Percentiles rank a stretch among this genome's conserved stretches.
Evolutionary conservation across 2,888 invertebrate species (phyloP).

Genomic region (Drosophila kuntzei): DNA sequence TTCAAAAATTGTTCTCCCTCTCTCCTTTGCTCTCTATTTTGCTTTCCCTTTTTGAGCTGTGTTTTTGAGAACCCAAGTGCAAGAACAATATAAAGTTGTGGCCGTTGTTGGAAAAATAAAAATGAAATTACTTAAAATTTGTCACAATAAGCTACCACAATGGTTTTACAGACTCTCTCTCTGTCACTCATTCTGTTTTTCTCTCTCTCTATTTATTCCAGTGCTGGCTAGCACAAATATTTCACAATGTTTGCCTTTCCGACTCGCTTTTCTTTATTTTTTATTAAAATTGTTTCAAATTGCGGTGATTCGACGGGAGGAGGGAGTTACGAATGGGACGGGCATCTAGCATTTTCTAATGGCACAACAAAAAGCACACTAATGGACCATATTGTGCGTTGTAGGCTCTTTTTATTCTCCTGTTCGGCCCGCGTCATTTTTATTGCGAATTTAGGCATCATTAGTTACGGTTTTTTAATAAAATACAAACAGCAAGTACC

Average conservation of each 20-base stretch:
- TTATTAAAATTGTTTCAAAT: slow-evolving; percentile 82
- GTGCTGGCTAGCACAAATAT: slow-evolving; percentile 25
- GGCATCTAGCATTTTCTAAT: slow-evolving; percentile 61
- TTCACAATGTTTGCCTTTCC: slow-evolving; percentile 51
- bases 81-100: slow-evolving; percentile 68
- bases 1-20: slow-evolving; percentile 19
- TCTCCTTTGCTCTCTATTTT: slow-evolving; percentile 11
- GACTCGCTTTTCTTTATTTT: slow-evolving; percentile 54
- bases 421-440: slow-evolving; percentile 61
- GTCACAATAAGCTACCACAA: slow-evolving; percentile 76
- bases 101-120: slow-evolving; percentile 71
- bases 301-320: slow-evolving; percentile 44
- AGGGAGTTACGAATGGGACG: slow-evolving; percentile 1
- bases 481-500: slow-evolving; percentile 70
- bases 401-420: slow-evolving; percentile 36
- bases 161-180: background rate
- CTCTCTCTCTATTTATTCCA: slow-evolving; percentile 17
- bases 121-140: slow-evolving; percentile 82
- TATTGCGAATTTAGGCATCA: slow-evolving; percentile 82
- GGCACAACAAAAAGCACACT: slow-evolving; percentile 73
- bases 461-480: slow-evolving; percentile 82
- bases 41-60: slow-evolving; percentile 24
- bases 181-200: background rate
- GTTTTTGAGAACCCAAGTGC: slow-evolving; percentile 43
- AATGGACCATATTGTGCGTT: slow-evolving; percentile 81